These are phyloP conservation scores for Actinostola sp. DNA, from an alignment of 92 coral and sea anemone species.

Conservation along the genomic window DNA sequence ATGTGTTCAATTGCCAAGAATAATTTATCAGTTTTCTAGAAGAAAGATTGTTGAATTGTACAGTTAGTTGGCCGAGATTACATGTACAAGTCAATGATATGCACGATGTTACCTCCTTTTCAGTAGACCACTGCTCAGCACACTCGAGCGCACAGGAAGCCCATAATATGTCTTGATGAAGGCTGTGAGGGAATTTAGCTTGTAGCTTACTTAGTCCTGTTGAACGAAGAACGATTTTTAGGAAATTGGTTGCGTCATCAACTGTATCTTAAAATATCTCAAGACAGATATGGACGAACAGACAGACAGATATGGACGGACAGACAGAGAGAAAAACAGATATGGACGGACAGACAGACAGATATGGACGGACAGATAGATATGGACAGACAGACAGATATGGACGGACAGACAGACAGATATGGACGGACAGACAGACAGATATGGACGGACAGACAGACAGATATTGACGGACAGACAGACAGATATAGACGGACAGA, in stretches of 20 bases:
- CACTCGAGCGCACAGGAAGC: constrained; percentile 84
- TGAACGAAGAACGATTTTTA: not conserved
- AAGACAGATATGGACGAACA: not conserved
- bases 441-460: no score
- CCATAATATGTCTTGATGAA: constrained; percentile 87
- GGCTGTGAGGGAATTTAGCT: constrained; percentile 80
- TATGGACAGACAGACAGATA: no score
- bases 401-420: no score
- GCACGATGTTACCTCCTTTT: constrained; percentile 73
- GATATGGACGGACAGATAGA: no score
- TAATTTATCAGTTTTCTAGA: constrained; percentile 72
- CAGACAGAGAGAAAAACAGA: no score
- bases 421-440: no score
- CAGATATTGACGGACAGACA: no score
- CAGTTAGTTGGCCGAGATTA: not conserved
- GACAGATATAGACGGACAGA: no score
- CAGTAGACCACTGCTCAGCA: constrained; percentile 68
- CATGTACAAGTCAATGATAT: not conserved
- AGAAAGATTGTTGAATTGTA: not conserved
- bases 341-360: no score
- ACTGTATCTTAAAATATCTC: not conserved
- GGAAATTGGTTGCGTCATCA: not conserved
- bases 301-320: constrained; percentile 1
- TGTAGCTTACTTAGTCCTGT: constrained; percentile 80
- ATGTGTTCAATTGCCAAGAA: constrained; percentile 70